These are phyloP conservation scores for Orchesellides sinensis DNA, from an alignment of 2,888 invertebrate genomes.

Conservation along the genomic window DNA sequence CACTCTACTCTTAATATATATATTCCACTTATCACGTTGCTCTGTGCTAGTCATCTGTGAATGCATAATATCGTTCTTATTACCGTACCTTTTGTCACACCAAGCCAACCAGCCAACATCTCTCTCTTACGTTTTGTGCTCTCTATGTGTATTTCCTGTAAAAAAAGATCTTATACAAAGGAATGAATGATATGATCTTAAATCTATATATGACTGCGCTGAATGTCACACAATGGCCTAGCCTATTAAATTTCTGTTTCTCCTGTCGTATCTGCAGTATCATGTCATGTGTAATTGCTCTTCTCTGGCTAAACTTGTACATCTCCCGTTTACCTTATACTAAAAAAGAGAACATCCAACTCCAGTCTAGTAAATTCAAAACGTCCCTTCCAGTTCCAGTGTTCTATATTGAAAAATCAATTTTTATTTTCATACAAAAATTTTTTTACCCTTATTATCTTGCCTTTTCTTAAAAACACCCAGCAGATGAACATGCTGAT, in stretches of 20 bases:
- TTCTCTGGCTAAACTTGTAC: not conserved
- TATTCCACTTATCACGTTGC: constrained; percentile 18
- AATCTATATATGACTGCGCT: no score
- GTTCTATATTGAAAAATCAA: no score
- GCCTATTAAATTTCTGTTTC: no score
- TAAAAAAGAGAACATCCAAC: no score
- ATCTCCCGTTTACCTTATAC: no score
- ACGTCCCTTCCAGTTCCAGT: no score
- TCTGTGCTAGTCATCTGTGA: constrained; percentile 14
- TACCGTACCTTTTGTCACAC: not conserved
- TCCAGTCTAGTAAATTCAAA: no score
- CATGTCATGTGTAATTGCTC: constrained; percentile 2
- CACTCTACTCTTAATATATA: not conserved
- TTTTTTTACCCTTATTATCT: not conserved
- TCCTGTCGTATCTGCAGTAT: constrained; percentile 1
- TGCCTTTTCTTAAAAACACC: not conserved
- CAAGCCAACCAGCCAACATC: not conserved
- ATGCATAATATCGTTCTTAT: constrained; percentile 2
- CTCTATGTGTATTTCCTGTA: not conserved
- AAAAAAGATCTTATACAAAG: not conserved
- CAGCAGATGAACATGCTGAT: not conserved
- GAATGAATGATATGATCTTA: not conserved
- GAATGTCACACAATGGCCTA: not conserved
- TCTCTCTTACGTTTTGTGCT: not conserved
- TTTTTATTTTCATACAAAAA: not conserved